Evolutionary conservation across 1,140 invertebrate genomes (phyloP), one percentile per base, ranked within the genome.

Genomic region (Globodera rostochiensis): DNA sequence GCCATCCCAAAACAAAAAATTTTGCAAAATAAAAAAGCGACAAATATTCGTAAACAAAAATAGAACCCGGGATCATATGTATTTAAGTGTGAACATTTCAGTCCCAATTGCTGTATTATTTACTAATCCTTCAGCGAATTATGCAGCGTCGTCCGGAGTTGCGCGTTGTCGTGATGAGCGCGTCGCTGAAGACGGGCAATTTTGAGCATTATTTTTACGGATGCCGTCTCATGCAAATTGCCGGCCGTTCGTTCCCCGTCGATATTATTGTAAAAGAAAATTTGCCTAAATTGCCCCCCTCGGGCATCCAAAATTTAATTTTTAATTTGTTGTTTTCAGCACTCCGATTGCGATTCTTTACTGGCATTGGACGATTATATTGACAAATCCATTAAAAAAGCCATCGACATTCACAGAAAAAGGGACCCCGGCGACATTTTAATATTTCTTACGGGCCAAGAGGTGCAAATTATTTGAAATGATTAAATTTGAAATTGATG

Each of bases 191-290:
- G 92, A 96, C 96, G 69, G 94, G 96, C 84, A 99, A 98, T 88
- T 99, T 99, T 91, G 97, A 19, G 19, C 82, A 90, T 84, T 99
- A 98, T 91, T 99, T 99, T 91, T 96, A 98, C 90, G 94, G 97
- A 90, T 96, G 96, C 3, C 96, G 96, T 7, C 95, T 98, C 83
- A 98, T 98, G 90, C 92, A 95, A 71, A 98, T 99, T 87, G 96
- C 97, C 64, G 97, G 93, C 15, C 87, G 94, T 80, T 84, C 93
- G 80, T 94, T 92, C 90, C 93, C 93, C 11, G 93, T 98, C 0
- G 95, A 98, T 90, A 97, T 98, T 87, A 98, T 95, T 90, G 98
- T 98, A 98, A 88, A 98, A 96, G 6, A 96, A 96, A 92, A 95
- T 96, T 96, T 96, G 1, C 96, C 98, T 91, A 95, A 96, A 36